These are phyloP conservation scores for Acanthosepion lycidas DNA, from an alignment of 2,888 invertebrate species.

Conservation along the genomic window DNA sequence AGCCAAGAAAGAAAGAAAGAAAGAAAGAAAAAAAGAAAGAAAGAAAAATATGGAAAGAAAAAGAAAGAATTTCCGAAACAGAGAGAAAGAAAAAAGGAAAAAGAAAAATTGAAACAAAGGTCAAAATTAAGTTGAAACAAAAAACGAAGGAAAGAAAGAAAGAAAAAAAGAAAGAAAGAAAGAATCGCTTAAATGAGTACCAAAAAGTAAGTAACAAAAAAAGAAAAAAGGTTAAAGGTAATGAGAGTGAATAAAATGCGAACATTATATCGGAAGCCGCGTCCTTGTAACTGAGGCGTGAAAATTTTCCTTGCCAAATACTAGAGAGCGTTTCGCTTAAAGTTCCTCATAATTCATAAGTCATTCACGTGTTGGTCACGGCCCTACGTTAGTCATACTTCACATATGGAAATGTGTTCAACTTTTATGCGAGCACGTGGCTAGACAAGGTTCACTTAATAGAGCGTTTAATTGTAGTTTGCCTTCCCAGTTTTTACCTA, in stretches of 20 bases:
- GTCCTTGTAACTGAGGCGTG: not conserved
- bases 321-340: not conserved
- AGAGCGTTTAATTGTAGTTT: not conserved
- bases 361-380: not conserved
- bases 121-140: not conserved
- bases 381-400: not conserved
- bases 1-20: too few relatives aligned
- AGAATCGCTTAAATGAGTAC: not conserved
- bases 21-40: too few relatives aligned
- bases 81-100: too few relatives aligned
- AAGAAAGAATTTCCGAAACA: too few relatives aligned
- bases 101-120: not conserved
- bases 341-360: conserved; percentile 16
- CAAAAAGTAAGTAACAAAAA: not conserved
- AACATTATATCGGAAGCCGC: not conserved
- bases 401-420: not conserved
- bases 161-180: not conserved
- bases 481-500: too few relatives aligned
- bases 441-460: not conserved
- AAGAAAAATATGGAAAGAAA: too few relatives aligned
- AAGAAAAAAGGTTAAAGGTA: not conserved
- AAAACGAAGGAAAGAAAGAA: not conserved
- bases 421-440: not conserved
- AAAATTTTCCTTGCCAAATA: not conserved
- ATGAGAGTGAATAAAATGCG: not conserved